Percentiles rank a stretch among this genome's conserved stretches.
These are phyloP conservation scores for Petrocephalus microphthalmus DNA, from an alignment of 2,113 vertebrate species.

Conservation along the genomic window DNA sequence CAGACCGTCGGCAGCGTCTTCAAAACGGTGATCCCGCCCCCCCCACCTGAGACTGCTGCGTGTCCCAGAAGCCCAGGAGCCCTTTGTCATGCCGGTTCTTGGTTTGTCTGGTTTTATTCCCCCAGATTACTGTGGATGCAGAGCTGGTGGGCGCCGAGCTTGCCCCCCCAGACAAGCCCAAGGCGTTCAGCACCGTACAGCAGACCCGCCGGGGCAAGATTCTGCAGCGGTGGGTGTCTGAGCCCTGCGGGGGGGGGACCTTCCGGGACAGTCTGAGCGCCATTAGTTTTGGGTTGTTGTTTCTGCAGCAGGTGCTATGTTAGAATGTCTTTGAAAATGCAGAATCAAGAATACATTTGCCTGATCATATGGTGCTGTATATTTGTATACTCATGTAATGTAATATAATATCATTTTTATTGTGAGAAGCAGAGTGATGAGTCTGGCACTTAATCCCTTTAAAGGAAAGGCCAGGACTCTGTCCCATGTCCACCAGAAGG, in stretches of 20 bases:
- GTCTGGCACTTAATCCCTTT: background rate
- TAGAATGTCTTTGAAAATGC: background rate
- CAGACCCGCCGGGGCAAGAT: conserved; percentile 77
- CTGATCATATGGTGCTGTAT: background rate
- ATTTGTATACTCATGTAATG: background rate
- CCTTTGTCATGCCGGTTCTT: background rate
- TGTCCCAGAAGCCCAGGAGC: background rate
- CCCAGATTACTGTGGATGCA: conserved; percentile 75
- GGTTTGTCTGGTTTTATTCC: background rate
- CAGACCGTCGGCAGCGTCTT: conserved; percentile 74
- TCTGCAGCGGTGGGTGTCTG: conserved; percentile 62
- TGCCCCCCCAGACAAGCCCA: conserved; percentile 65
- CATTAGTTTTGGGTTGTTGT: background rate
- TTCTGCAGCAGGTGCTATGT: background rate
- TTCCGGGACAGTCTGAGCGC: background rate
- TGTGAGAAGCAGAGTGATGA: background rate
- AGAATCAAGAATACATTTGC: background rate
- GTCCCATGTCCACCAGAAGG: conserved; percentile 40
- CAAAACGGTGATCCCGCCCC: conserved; percentile 72
- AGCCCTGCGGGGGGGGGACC: background rate
- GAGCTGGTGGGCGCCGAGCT: conserved; percentile 79
- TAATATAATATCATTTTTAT: background rate
- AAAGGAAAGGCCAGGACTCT: conserved; percentile 66
- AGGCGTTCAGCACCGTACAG: conserved; percentile 66
- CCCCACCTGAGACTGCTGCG: background rate